Percentiles rank a stretch among this genome's conserved stretches.
These are phyloP conservation scores for Patella depressa DNA, from an alignment of 2,888 invertebrate species.

Conservation along the genomic window DNA sequence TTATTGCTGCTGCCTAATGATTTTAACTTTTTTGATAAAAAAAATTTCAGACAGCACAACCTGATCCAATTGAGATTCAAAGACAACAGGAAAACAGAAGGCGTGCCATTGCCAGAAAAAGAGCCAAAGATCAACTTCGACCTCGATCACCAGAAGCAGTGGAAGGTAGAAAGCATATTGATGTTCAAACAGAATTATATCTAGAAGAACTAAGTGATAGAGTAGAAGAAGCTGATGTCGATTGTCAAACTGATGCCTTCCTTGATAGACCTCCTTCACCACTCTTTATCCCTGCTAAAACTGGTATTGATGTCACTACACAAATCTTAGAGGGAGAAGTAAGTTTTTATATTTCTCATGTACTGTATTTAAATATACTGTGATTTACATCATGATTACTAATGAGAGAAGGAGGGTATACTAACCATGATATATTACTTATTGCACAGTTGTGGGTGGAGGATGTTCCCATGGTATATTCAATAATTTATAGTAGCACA, in stretches of 20 bases:
- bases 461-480: too few species aligned
- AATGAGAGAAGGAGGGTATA: too few species aligned
- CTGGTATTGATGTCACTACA: conserved; percentile 85
- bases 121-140: conserved; percentile 77
- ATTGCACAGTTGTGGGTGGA: too few species aligned
- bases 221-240: conserved; percentile 79
- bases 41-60: conserved; percentile 75
- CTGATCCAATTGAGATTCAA: conserved; percentile 72
- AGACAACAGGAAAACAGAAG: conserved; percentile 79
- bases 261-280: conserved; percentile 87
- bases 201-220: conserved; percentile 82
- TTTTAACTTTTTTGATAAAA: conserved; percentile 70
- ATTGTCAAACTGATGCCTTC: conserved; percentile 90
- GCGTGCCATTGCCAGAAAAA: conserved; percentile 82
- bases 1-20: neutral
- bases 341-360: conserved; percentile 62
- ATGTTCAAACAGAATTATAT: conserved; percentile 90
- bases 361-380: too few species aligned
- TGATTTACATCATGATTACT: too few species aligned
- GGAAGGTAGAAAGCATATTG: conserved; percentile 86
- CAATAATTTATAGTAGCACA: too few species aligned
- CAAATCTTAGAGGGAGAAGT: conserved; percentile 92
- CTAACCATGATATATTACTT: too few species aligned
- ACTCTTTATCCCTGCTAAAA: conserved; percentile 82
- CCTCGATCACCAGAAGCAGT: conserved; percentile 84